Evolutionary conservation across 2,888 invertebrate genomes (phyloP).

Genomic region (Tanytarsus gracilentus): DNA sequence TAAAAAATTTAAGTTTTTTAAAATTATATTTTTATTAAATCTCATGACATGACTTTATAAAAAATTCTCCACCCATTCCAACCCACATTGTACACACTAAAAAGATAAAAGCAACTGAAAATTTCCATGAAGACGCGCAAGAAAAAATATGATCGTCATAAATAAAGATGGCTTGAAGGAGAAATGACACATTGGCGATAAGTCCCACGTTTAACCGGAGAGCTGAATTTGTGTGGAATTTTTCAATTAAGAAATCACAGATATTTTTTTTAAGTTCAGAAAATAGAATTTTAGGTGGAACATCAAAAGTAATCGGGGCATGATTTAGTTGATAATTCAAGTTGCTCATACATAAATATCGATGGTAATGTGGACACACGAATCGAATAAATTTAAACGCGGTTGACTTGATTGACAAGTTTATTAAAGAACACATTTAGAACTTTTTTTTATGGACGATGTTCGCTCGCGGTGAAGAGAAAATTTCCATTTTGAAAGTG

Average conservation of each 20-base stretch:
- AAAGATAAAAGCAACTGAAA: no score
- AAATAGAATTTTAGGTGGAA: background rate
- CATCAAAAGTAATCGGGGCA: constrained; percentile 6
- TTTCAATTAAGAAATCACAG: background rate
- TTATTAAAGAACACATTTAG: constrained; percentile 1
- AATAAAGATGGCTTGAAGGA: background rate
- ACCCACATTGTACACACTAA: no score
- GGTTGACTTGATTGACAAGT: constrained; percentile 9
- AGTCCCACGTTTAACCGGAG: background rate
- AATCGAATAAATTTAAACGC: background rate
- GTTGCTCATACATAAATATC: background rate
- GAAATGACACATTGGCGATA: background rate
- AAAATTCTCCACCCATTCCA: no score
- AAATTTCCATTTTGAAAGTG: background rate
- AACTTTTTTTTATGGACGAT: no score
- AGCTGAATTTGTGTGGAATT: no score
- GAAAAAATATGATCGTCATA: background rate
- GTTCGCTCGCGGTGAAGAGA: no score
- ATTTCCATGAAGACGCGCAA: background rate
- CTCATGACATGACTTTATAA: no score
- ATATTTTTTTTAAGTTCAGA: background rate
- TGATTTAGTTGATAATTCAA: constrained; percentile 6
- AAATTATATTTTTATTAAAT: no score
- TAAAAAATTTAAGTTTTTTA: no score
- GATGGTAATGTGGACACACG: background rate